Evolutionary conservation across 2,113 vertebrate species (phyloP).

Genomic region (Misgurnus anguillicaudatus): DNA sequence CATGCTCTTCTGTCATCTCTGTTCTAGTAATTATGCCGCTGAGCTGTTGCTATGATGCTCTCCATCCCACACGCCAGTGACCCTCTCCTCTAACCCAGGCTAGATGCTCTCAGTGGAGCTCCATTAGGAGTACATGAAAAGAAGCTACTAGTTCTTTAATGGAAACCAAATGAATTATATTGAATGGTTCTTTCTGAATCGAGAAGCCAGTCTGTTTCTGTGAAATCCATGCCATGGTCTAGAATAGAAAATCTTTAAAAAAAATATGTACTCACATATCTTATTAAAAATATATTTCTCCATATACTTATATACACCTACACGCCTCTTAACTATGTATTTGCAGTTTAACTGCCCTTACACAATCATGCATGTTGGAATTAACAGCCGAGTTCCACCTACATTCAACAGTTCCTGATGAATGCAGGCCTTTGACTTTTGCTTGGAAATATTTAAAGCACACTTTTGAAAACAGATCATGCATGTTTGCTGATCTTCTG

Average conservation of each 20-base stretch:
- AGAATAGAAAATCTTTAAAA: neutral
- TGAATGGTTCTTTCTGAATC: neutral
- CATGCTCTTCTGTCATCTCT: conserved; percentile 43
- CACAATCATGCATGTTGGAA: conserved; percentile 48
- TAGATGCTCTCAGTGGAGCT: conserved; percentile 9
- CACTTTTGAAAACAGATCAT: conserved; percentile 30
- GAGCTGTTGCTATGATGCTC: conserved; percentile 66
- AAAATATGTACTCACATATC: neutral
- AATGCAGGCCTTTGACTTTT: conserved; percentile 37
- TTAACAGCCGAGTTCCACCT: conserved; percentile 42
- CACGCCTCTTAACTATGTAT: neutral
- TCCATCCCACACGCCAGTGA: conserved; percentile 72
- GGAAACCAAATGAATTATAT: neutral
- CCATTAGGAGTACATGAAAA: conserved; percentile 15
- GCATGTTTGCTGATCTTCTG: neutral
- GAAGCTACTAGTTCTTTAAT: neutral
- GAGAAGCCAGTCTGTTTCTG: neutral
- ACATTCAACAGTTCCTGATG: conserved; percentile 46
- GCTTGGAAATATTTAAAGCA: neutral
- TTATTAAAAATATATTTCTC: too few relatives aligned
- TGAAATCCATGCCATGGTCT: neutral
- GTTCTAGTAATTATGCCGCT: conserved; percentile 49
- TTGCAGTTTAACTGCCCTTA: too few relatives aligned
- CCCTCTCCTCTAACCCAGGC: conserved; percentile 61
- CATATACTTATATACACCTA: neutral